Evolutionary conservation across 2,888 invertebrate species (phyloP).

Genomic region (Petrolisthes cinctipes): DNA sequence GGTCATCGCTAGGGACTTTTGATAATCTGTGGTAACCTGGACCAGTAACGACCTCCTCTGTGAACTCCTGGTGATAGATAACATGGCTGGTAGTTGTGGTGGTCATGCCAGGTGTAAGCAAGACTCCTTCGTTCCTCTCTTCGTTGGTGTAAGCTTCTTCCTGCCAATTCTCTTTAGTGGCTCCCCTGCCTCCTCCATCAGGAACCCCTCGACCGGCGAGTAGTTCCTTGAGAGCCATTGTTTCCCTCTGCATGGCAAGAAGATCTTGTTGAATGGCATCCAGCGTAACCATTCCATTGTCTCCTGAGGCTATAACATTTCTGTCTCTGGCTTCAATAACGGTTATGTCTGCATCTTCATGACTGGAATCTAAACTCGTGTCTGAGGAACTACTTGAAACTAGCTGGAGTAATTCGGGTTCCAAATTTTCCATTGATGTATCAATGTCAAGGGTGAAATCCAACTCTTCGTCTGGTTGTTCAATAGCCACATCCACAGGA

Average conservation of each 20-base stretch:
- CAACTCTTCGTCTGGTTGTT: slow-evolving; percentile 29
- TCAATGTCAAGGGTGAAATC: slow-evolving; percentile 23
- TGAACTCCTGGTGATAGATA: slow-evolving; percentile 20
- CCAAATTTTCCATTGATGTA: not conserved
- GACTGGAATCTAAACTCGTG: slow-evolving; percentile 5
- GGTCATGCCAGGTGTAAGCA: not conserved
- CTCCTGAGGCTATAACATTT: not conserved
- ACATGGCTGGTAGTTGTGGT: slow-evolving; percentile 30
- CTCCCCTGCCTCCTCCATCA: not conserved
- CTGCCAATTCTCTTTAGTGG: not conserved
- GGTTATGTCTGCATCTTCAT: slow-evolving; percentile 15
- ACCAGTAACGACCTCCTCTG: slow-evolving; percentile 27
- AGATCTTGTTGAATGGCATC: slow-evolving; percentile 23
- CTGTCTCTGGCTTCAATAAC: slow-evolving; percentile 15
- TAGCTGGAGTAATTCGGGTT: not conserved
- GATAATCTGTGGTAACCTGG: not conserved
- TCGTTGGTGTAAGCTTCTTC: not conserved
- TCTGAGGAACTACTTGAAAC: not conserved
- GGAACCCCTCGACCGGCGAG: not conserved
- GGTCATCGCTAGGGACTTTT: not conserved
- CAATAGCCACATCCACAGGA: slow-evolving; percentile 27
- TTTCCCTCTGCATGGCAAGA: slow-evolving; percentile 32
- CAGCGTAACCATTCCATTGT: not conserved
- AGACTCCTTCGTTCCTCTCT: not conserved
- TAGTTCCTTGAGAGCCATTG: slow-evolving; percentile 24